Evolutionary conservation across 30 jellyfish, hydroid and myxozoan genomes (phyloP).

Genomic region (Chrysaora quinquecirrha): DNA sequence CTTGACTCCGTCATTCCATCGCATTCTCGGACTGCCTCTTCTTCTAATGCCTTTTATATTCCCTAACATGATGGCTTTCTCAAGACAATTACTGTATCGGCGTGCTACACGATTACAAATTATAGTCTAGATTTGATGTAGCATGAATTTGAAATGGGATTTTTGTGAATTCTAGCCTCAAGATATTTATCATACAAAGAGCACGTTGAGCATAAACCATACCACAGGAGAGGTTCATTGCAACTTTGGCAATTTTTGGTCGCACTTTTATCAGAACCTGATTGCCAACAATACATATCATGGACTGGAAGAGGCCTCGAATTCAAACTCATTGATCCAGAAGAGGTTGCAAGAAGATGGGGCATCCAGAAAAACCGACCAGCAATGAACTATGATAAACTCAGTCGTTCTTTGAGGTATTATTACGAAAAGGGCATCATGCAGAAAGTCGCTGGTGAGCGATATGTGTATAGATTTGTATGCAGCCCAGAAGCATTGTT

Average conservation of each 20-base stretch:
- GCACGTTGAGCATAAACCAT: constrained; percentile 79
- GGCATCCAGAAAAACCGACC: constrained; percentile 99
- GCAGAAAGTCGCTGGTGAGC: constrained; percentile 99
- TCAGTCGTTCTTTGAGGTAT: constrained; percentile 94
- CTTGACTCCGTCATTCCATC: too few relatives aligned
- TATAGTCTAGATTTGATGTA: too few relatives aligned
- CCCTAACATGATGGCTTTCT: too few relatives aligned
- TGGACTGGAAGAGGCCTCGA: constrained; percentile 99
- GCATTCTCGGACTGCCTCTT: too few relatives aligned
- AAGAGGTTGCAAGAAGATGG: constrained; percentile 99
- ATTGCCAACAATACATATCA: constrained; percentile 93
- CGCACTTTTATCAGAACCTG: constrained; percentile 94
- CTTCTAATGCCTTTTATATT: too few relatives aligned
- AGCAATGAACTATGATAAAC: constrained; percentile 97
- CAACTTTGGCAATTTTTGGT: constrained; percentile 99
- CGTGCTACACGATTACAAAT: too few relatives aligned
- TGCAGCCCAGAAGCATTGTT: constrained; percentile 96
- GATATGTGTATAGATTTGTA: constrained; percentile 95
- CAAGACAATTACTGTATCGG: too few relatives aligned
- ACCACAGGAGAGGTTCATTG: constrained; percentile 93
- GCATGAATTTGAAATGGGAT: too few relatives aligned
- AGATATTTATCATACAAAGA: constrained; percentile 67
- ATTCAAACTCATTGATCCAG: constrained; percentile 96
- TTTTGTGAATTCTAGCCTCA: constrained; percentile 28
- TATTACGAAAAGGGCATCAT: constrained; percentile 96